A percentile compares a stretch with the other conserved stretches of the same genome.
Evolutionary conservation across 92 coral and sea anemone species (phyloP).

Genomic region (Phenganax stokvisi): DNA sequence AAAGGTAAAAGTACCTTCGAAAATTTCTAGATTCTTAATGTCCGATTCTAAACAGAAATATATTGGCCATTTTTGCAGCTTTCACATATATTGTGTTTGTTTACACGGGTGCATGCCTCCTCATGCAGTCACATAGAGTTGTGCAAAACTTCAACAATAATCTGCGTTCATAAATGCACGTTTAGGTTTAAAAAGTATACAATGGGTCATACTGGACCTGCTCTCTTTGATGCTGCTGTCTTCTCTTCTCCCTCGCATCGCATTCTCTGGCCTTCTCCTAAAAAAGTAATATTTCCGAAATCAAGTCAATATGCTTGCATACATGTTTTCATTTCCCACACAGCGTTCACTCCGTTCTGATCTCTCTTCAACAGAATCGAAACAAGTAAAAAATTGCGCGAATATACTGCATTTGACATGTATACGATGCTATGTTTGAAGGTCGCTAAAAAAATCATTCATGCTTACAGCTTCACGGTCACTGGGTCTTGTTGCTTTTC

Average conservation of each 20-base stretch:
- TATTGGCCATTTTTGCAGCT: no score
- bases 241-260: constrained; percentile 94
- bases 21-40: background rate
- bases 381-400: no score
- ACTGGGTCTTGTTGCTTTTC: background rate
- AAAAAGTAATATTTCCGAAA: background rate
- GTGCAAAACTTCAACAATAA: background rate
- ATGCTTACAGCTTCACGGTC: constrained; percentile 14
- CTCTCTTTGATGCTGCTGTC: constrained; percentile 75
- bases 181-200: background rate
- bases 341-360: no score
- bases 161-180: background rate
- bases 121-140: background rate
- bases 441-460: background rate
- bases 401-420: background rate
- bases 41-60: no score
- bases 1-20: background rate
- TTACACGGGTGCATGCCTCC: background rate
- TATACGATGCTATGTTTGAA: constrained; percentile 6
- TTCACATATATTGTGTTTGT: no score
- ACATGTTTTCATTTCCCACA: background rate
- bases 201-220: constrained; percentile 54
- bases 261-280: constrained; percentile 51
- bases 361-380: no score
- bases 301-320: no score